These are phyloP conservation scores for Lysiphlebus fabarum DNA, from an alignment of 1,140 invertebrate species.

Conservation along the genomic window DNA sequence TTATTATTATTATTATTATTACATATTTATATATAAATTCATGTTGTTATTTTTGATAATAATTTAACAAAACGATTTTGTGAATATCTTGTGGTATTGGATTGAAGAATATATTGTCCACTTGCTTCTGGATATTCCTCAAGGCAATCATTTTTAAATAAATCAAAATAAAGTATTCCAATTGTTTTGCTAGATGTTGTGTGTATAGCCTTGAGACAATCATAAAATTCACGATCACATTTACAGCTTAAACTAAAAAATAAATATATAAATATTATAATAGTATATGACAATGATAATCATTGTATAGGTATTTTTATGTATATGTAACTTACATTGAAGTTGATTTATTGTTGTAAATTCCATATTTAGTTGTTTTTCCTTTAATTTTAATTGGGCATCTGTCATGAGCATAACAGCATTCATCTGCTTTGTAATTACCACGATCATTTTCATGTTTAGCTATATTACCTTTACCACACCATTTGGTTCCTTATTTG, in stretches of 20 bases:
- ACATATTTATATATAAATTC: too few relatives aligned
- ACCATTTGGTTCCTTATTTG: constrained; percentile 25
- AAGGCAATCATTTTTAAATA: constrained; percentile 17
- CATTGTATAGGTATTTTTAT: too few relatives aligned
- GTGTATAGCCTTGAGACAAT: constrained; percentile 13
- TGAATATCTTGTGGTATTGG: too few relatives aligned
- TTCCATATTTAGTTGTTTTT: constrained; percentile 13
- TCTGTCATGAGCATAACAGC: constrained; percentile 18
- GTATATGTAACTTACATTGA: constrained; percentile 12
- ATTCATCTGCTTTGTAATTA: constrained; percentile 14
- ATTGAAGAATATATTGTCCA: not conserved
- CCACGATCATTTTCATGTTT: constrained; percentile 18
- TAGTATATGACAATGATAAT: not conserved
- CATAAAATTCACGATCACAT: constrained; percentile 17
- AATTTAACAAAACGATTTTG: too few relatives aligned
- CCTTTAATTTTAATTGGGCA: constrained; percentile 22
- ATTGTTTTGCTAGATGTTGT: constrained; percentile 8
- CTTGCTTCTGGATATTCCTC: not conserved
- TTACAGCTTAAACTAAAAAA: constrained; percentile 18
- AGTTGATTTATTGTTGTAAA: constrained; percentile 14
- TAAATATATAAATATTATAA: not conserved
- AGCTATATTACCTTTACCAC: constrained; percentile 20
- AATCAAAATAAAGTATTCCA: constrained; percentile 19
- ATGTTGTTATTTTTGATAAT: too few relatives aligned
- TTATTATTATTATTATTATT: too few relatives aligned